Evolutionary conservation across 2,113 vertebrate species (phyloP), one percentile per base, ranked within the genome.

Genomic region (Struthidea cinerea): DNA sequence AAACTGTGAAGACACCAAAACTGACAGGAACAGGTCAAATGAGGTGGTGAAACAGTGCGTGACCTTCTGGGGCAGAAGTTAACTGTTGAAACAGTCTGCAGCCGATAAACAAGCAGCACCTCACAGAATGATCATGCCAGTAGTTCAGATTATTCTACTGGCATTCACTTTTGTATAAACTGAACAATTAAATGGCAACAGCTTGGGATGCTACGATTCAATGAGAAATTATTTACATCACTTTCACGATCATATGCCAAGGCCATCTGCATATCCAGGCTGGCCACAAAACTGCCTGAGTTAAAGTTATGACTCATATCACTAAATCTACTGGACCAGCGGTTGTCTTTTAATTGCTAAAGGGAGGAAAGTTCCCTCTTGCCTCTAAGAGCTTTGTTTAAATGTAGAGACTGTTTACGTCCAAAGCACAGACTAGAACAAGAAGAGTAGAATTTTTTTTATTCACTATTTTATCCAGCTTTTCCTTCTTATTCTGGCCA

Each of bases 171-270:
- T 85, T 80, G 42, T 93, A 57, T 83, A 90, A 96, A 84, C 82
- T 44, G 85, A 95, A 90, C 82, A 92, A 91, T 90, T 93, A 93
- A 87, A 94, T 77, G 68, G 59, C 85, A 92, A 90, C 94, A 97
- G 87, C 91, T 96, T 95, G 95, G 82, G 81, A 94, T 91, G 93
- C 59, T 87, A 96, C 10, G 13, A 91, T 91, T 96, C 56, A 9
- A 91, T 90, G 41, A 90, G 92, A 86, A 93, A 84, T 94, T 7
- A 81, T 96, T 94, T 97, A 92, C 33, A 90, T 95, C 91, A 74
- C 60, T 84, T 92, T 93, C 86, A 86, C 16, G 23, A 47, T 93
- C 83, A 37, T 90, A 92, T 93, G 94, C 93, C 86, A 94, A 47
- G 84, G 83, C 92, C 95, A 97, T 96, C 94, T 95, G 94, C 70